Evolutionary conservation across 1,140 invertebrate species (phyloP).

Genomic region (Steinernema feltiae): DNA sequence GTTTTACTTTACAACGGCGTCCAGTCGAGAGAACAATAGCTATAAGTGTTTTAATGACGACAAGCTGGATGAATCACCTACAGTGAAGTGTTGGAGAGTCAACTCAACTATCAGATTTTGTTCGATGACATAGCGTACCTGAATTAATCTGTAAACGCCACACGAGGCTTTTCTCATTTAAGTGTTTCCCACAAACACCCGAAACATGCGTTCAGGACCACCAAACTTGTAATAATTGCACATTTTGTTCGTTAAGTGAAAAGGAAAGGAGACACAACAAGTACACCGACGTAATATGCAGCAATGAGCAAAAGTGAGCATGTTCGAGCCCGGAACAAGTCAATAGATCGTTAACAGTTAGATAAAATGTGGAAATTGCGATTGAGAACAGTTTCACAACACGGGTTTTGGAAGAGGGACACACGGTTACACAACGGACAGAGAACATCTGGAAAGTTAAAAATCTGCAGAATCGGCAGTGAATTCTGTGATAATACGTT

Average conservation of each 20-base stretch:
- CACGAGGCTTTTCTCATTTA: no score
- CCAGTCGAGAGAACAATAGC: background rate
- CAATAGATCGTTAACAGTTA: background rate
- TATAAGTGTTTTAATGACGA: background rate
- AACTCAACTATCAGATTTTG: no score
- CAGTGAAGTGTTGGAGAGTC: no score
- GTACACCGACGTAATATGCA: background rate
- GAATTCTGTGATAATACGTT: background rate
- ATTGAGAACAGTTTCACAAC: slow-evolving; percentile 3
- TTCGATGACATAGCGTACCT: no score
- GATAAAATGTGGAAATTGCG: background rate
- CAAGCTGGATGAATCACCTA: background rate
- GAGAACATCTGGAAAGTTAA: background rate
- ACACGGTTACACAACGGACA: background rate
- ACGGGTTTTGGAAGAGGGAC: background rate
- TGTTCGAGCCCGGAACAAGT: background rate
- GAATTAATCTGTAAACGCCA: no score
- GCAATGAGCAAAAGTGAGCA: background rate
- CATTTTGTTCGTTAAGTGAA: background rate
- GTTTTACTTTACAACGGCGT: slow-evolving; percentile 3
- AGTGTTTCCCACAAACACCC: no score
- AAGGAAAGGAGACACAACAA: background rate
- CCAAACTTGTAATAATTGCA: no score
- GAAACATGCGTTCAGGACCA: no score
- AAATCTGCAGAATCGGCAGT: background rate